Conservation (phyloP, 2,113 vertebrate genomes). For the Cichladusa arquata region DNA sequence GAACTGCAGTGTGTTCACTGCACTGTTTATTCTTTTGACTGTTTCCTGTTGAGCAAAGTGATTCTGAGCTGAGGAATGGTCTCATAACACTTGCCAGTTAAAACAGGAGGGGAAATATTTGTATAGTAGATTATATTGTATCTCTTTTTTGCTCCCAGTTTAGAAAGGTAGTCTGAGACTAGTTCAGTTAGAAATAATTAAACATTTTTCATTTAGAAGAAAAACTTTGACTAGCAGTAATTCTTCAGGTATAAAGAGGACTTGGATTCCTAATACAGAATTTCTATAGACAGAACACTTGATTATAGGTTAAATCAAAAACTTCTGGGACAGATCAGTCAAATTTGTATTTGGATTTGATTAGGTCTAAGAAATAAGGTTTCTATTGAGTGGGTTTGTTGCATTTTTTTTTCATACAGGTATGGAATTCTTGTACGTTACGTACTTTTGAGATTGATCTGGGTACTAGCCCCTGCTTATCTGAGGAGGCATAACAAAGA, state of each 20-base stretch:
- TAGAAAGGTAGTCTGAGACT: background rate
- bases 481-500: background rate
- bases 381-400: fast-evolving
- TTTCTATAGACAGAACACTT: background rate
- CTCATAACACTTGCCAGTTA: background rate
- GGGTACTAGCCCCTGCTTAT: background rate
- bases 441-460: background rate
- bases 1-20: background rate
- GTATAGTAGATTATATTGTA: background rate
- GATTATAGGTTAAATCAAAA: background rate
- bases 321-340: background rate
- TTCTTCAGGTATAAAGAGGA: background rate
- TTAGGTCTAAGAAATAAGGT: background rate
- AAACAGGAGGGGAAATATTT: background rate
- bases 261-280: background rate
- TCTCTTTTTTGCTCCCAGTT: background rate
- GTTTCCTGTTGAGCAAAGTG: background rate
- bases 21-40: background rate
- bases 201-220: background rate
- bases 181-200: background rate
- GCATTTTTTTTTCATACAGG: background rate
- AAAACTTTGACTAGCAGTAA: background rate
- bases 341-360: background rate
- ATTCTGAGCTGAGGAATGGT: background rate
- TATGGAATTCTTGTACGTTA: background rate